Percentiles rank a stretch among this genome's conserved stretches.
Conservation (phyloP, 2,888 invertebrate genomes). For the Zhuqinia jingwanae region DNA sequence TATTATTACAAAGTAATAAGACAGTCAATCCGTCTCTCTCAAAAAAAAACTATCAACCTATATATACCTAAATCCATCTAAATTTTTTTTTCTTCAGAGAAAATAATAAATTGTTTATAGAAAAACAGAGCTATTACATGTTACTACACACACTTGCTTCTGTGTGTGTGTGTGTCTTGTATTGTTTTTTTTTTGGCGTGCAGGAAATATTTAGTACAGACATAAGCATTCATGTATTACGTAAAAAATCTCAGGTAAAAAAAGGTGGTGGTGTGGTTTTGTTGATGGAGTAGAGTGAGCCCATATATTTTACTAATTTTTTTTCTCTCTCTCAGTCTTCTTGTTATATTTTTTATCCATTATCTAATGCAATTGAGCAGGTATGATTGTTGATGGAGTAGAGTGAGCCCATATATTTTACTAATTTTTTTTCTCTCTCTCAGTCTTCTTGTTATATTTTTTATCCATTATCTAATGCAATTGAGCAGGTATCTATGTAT, state of each 20-base stretch:
- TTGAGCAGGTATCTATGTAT: not conserved
- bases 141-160: too few relatives aligned
- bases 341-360: conserved; percentile 30
- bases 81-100: not conserved
- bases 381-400: not conserved
- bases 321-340: not conserved
- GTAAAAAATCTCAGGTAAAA: too few relatives aligned
- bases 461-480: conserved; percentile 14
- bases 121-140: conserved; percentile 6
- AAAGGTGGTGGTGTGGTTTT: too few relatives aligned
- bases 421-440: not conserved
- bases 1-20: conserved; percentile 43
- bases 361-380: not conserved
- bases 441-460: conserved; percentile 3
- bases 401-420: conserved; percentile 10
- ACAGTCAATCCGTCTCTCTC: not conserved
- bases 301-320: conserved; percentile 8
- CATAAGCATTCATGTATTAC: not conserved
- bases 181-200: not conserved
- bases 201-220: conserved; percentile 19
- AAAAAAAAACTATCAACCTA: not conserved
- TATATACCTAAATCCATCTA: conserved; percentile 20
- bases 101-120: not conserved
- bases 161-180: not conserved
- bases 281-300: not conserved